Evolutionary conservation across 2,113 vertebrate species (phyloP).

Genomic region (Syngnathoides biaculeatus): DNA sequence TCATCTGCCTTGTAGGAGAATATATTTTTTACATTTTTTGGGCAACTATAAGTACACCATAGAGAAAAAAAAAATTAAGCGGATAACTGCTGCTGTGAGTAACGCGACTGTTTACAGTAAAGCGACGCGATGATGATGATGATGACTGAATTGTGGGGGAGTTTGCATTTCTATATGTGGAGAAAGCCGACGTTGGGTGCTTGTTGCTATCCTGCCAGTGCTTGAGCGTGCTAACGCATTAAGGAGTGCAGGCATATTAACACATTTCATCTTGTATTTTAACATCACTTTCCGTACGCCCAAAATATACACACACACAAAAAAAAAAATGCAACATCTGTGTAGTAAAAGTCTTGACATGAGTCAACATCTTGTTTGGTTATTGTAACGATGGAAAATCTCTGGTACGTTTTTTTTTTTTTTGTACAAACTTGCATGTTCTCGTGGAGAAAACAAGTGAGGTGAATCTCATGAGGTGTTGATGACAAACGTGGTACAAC

Average conservation of each 20-base stretch:
- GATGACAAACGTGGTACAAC: conserved; percentile 59
- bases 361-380: background rate
- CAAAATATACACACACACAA: too few species aligned
- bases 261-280: conserved; percentile 1
- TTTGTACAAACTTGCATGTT: conserved; percentile 65
- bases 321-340: background rate
- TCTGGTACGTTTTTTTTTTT: conserved; percentile 20
- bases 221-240: background rate
- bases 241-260: background rate
- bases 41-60: conserved; percentile 23
- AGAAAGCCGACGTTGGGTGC: background rate
- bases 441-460: conserved; percentile 44
- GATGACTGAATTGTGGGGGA: conserved; percentile 1
- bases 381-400: background rate
- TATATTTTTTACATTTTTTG: conserved; percentile 16
- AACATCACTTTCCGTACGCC: background rate
- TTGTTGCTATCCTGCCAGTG: background rate
- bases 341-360: background rate
- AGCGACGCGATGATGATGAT: conserved; percentile 3
- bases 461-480: conserved; percentile 60
- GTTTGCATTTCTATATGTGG: conserved; percentile 18
- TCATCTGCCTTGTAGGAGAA: conserved; percentile 29
- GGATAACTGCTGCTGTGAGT: conserved; percentile 23
- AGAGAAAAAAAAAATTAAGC: background rate
- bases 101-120: conserved; percentile 23